A percentile compares a stretch with the other conserved stretches of the same genome.
phyloP scores from a whole-genome alignment of 2,797 vertebrate genomes.

The Decapterus maruadsi region DNA sequence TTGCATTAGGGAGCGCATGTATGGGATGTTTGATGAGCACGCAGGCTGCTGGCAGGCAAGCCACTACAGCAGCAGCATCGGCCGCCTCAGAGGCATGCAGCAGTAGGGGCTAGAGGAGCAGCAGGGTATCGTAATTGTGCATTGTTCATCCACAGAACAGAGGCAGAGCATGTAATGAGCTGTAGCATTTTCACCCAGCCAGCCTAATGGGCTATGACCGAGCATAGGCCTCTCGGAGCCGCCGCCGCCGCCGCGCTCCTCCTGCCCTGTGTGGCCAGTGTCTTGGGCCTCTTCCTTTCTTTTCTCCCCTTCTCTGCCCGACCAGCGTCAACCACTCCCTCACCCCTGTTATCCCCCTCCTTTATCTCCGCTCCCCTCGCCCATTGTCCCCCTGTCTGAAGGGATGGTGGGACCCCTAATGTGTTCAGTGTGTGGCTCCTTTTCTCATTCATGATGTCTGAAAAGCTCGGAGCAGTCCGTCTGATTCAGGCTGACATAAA shows the following conservation, averaged over 20 bases:
- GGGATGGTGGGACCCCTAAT: constrained; percentile 78
- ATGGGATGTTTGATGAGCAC: constrained; percentile 75
- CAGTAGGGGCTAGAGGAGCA: constrained; percentile 75
- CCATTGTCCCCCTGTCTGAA: constrained; percentile 76
- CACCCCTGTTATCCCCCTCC: constrained; percentile 67
- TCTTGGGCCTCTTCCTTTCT: constrained; percentile 68
- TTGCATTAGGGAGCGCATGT: constrained; percentile 67
- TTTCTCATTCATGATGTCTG: constrained; percentile 81
- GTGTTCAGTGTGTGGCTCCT: constrained; percentile 77
- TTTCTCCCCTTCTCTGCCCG: constrained; percentile 48
- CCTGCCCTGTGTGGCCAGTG: constrained; percentile 72
- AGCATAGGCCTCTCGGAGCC: constrained; percentile 74
- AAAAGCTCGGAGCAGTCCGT: constrained; percentile 67
- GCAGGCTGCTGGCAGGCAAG: constrained; percentile 68
- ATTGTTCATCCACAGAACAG: constrained; percentile 88
- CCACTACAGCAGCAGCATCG: constrained; percentile 68
- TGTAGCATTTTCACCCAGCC: constrained; percentile 83
- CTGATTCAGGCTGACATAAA: constrained; percentile 75
- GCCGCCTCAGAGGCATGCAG: constrained; percentile 75
- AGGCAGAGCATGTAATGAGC: constrained; percentile 89
- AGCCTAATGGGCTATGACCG: constrained; percentile 87
- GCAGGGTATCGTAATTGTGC: constrained; percentile 86
- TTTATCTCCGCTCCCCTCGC: constrained; percentile 61
- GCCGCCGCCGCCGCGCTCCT: constrained; percentile 62
- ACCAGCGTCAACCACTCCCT: constrained; percentile 67